phyloP scores from a whole-genome alignment of 2,888 invertebrate species.

The Drosophila koepferae region DNA sequence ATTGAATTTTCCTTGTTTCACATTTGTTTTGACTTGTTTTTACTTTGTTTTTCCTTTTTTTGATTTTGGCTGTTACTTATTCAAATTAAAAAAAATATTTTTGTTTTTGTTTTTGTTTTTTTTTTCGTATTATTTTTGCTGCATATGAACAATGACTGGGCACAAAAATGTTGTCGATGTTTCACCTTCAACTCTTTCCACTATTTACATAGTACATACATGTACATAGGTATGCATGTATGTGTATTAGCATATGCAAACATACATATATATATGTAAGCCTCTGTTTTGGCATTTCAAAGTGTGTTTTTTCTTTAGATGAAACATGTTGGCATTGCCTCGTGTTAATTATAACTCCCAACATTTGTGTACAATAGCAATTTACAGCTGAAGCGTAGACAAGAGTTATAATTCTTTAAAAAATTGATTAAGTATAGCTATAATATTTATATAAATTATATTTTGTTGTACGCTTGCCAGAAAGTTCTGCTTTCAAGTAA shows the following conservation, averaged over 20 bases:
- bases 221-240: conserved; percentile 3
- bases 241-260: conserved; percentile 7
- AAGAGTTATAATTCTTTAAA: conserved; percentile 1
- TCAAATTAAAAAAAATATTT: conserved; percentile 76
- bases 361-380: conserved; percentile 10
- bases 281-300: conserved; percentile 28
- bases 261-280: conserved; percentile 9
- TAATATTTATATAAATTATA: neutral
- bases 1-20: conserved; percentile 82
- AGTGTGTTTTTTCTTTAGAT: conserved; percentile 21
- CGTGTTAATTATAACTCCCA: conserved; percentile 32
- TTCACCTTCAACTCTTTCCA: conserved; percentile 43
- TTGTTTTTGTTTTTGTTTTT: neutral
- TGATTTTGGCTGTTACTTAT: conserved; percentile 71
- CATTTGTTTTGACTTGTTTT: conserved; percentile 75
- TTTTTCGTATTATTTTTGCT: conserved; percentile 27
- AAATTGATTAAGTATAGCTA: neutral
- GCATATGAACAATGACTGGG: conserved; percentile 58
- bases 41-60: conserved; percentile 54
- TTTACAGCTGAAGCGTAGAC: conserved; percentile 30
- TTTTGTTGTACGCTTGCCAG: neutral
- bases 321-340: conserved; percentile 35
- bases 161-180: conserved; percentile 46
- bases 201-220: conserved; percentile 34
- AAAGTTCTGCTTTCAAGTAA: neutral